These are phyloP conservation scores for Bradynema listronoti DNA, from an alignment of 1,140 invertebrate genomes.

Conservation along the genomic window DNA sequence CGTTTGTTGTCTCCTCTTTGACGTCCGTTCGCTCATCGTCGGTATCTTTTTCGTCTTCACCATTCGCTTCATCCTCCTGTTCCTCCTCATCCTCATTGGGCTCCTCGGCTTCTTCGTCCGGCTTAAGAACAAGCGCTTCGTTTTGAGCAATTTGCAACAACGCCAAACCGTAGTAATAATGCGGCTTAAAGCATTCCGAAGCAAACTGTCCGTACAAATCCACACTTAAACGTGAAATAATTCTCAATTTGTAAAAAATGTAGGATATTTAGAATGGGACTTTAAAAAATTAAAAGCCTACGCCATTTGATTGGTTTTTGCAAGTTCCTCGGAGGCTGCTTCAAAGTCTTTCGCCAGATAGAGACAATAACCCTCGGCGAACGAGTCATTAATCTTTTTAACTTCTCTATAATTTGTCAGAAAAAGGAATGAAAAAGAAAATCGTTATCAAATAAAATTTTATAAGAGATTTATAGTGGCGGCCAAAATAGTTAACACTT, in stretches of 20 bases:
- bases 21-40: slow-evolving; percentile 9
- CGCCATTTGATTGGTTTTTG: slow-evolving; percentile 12
- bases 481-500: too few species aligned
- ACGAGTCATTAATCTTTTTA: slow-evolving; percentile 12
- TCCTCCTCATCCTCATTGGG: slow-evolving; percentile 2
- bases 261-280: slow-evolving; percentile 1
- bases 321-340: slow-evolving; percentile 12
- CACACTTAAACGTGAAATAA: background rate
- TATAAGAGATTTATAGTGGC: too few species aligned
- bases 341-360: slow-evolving; percentile 13
- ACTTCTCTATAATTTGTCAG: slow-evolving; percentile 11
- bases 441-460: too few species aligned
- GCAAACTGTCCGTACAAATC: slow-evolving; percentile 21
- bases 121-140: slow-evolving; percentile 12
- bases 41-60: slow-evolving; percentile 9
- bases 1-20: too few species aligned
- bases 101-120: slow-evolving; percentile 8
- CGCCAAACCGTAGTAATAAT: slow-evolving; percentile 17
- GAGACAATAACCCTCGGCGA: slow-evolving; percentile 17
- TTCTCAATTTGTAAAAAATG: background rate
- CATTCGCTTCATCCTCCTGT: background rate
- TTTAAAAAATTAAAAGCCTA: slow-evolving; percentile 2
- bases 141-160: slow-evolving; percentile 14
- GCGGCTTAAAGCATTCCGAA: slow-evolving; percentile 16
- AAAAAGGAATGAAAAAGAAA: background rate